Evolutionary conservation across 2,888 invertebrate species (phyloP), one percentile per base, ranked within the genome.

Genomic region (Philereme transversata): DNA sequence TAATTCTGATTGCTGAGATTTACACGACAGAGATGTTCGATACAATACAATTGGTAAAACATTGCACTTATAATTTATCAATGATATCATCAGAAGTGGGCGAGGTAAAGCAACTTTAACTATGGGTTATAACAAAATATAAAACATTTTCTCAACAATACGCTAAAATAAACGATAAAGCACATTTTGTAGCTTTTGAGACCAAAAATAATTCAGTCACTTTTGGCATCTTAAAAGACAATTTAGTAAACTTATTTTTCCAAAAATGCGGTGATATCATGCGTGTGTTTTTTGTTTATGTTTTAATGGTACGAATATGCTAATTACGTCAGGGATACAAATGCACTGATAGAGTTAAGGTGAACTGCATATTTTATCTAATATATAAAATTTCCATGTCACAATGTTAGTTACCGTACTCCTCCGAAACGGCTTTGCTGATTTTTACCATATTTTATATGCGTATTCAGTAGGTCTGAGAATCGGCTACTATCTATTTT

Each of bases 21-120:
- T 43, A 33, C 11, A 65, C 61, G 70, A 65, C 67, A 65, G 64
- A 68, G 67, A 72, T 76, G 65, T 55, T 55, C 63, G 72, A 72
- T 74, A 75, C 67, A 73, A 71, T 74, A 76, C 67, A 69, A 67
- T 75, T 57, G 61, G 53, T 46, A 53, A 51, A 59, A 51, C 46
- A 64, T 59, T 62, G 53, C 43, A 57, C 46, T 51, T 10, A 9
- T 54, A 54, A 70, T 68, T 43, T 47, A 68, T 70, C 67, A 68
- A 46, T 64, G 70, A 68, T 68, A 68, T 22, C 35, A 70, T 70
- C 70, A 40, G 33, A 46, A 34, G 65, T 68, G 57, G 64, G 67
- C 57, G 64, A 7, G 9, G 45, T 62, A 53, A 47, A 51, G 40
- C 34, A 46, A 47, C 11, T 50, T 33, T 38, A 6, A 44, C 10